Evolutionary conservation across 2,888 invertebrate genomes (phyloP), one percentile per base, ranked within the genome.

Genomic region (Cosmia pyralina): DNA sequence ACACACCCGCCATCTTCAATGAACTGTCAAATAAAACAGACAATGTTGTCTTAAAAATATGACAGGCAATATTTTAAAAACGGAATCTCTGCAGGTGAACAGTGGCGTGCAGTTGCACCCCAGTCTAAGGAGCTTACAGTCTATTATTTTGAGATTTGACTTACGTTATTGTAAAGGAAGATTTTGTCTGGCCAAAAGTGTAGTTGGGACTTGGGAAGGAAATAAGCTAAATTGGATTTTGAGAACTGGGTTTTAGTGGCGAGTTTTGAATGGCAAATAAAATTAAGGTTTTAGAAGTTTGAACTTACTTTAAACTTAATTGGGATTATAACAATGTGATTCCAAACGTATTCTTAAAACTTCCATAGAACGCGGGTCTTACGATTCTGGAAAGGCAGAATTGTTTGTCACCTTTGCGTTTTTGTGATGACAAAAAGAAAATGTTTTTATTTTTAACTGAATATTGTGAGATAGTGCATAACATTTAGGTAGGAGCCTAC

Each of bases 71-170:
- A 84, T 82, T 82, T 86, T 73, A 81, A 72, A 85, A 74, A 62
- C 22, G 8, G 34, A 69, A 65, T 64, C 57, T 48, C 34, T 77
- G 65, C 76, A 84, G 84, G 85, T 86, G 78, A 63, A 75, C 66
- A 67, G 22, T 50, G 75, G n/a, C 55, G 62, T 82, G 85, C 82
- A 79, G 71, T 62, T 83, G 82, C 79, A 77, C 68, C 69, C 75
- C 73, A 38, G 53, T 58, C 52, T 89, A 89, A 90, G 89, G 38
- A 72, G 90, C 90, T 90, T 90, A 89, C 41, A 46, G 82, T 73
- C 88, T 85, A 90, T 90, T 90, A 90, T 89, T 90, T 89, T 75
- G 74, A 87, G 88, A 87, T 89, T 89, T 86, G 65, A 78, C 73
- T 82, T 81, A 67, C 65, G 67, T 71, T 81, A 79, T 78, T 74